A percentile compares a stretch with the other conserved stretches of the same genome.
Evolutionary conservation across 2,888 invertebrate species (phyloP).

Genomic region (Eupithecia dodoneata): DNA sequence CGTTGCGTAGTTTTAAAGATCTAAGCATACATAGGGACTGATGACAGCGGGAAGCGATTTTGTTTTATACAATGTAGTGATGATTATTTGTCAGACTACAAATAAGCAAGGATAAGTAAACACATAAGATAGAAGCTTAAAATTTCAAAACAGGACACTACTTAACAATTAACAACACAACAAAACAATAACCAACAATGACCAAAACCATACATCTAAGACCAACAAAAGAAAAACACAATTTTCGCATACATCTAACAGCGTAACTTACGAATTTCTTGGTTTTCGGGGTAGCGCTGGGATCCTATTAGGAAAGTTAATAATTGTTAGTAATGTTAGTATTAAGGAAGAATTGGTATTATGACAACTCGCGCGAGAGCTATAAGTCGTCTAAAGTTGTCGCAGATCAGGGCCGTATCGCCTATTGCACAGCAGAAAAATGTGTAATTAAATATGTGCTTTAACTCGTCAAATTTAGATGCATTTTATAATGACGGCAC

Average conservation of each 20-base stretch:
- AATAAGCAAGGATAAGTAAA: not conserved
- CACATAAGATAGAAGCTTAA: not conserved
- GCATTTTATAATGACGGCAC: too few relatives aligned
- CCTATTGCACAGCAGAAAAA: not conserved
- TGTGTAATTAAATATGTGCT: not conserved
- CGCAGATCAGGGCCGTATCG: not conserved
- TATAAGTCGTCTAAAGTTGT: not conserved
- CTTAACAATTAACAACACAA: not conserved
- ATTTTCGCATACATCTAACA: not conserved
- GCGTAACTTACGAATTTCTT: constrained; percentile 36
- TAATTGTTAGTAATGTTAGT: constrained; percentile 31
- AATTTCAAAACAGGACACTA: not conserved
- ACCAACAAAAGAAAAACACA: not conserved
- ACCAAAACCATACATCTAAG: not conserved
- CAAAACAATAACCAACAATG: not conserved
- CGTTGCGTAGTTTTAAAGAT: too few relatives aligned
- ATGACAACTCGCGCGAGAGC: not conserved
- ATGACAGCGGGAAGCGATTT: too few relatives aligned
- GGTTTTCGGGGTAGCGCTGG: constrained; percentile 18
- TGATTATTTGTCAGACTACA: too few relatives aligned
- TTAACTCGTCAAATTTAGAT: not conserved
- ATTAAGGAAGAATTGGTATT: not conserved
- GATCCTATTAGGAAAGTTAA: constrained; percentile 12
- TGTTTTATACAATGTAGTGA: too few relatives aligned
- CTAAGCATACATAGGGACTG: too few relatives aligned